Percentiles rank a stretch among this genome's conserved stretches.
phyloP scores from a whole-genome alignment of 2,113 vertebrate species.

The Ctenodactylus gundi region DNA sequence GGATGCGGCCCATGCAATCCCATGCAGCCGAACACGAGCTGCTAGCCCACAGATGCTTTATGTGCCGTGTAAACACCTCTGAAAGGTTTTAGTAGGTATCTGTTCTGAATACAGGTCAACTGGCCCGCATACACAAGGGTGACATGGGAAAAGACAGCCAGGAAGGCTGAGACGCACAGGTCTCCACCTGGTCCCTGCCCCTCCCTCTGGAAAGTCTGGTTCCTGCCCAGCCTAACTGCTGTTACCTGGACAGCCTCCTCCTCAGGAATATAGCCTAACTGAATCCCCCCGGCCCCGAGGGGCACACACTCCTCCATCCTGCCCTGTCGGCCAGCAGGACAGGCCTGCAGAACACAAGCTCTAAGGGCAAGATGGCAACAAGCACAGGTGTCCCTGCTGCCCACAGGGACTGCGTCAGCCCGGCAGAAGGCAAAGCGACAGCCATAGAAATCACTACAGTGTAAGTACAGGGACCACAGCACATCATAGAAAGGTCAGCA shows the following conservation, averaged over 20 bases:
- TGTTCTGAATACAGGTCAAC: not conserved
- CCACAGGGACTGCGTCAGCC: not conserved
- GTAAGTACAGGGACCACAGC: not conserved
- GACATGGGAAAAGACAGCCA: too few relatives aligned
- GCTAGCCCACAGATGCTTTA: not conserved
- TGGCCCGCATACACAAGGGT: not conserved
- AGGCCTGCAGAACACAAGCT: constrained; percentile 38
- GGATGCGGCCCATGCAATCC: not conserved
- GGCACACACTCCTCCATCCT: constrained; percentile 15
- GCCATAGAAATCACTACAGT: not conserved
- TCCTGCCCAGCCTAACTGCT: not conserved
- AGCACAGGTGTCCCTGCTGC: constrained; percentile 33
- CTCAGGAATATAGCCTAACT: constrained; percentile 29
- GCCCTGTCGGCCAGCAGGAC: not conserved
- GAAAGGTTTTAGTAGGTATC: not conserved
- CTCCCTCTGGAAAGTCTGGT: not conserved
- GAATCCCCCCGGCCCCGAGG: not conserved
- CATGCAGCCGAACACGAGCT: not conserved
- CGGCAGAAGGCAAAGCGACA: not conserved
- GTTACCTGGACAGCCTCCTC: constrained; percentile 20
- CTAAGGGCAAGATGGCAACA: not conserved
- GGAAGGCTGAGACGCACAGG: too few relatives aligned
- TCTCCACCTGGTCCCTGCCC: too few relatives aligned
- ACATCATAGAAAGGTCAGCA: constrained; percentile 26
- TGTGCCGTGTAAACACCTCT: not conserved